These are phyloP conservation scores for Himalopsyche japonica DNA, from an alignment of 2,888 invertebrate genomes.

Conservation along the genomic window DNA sequence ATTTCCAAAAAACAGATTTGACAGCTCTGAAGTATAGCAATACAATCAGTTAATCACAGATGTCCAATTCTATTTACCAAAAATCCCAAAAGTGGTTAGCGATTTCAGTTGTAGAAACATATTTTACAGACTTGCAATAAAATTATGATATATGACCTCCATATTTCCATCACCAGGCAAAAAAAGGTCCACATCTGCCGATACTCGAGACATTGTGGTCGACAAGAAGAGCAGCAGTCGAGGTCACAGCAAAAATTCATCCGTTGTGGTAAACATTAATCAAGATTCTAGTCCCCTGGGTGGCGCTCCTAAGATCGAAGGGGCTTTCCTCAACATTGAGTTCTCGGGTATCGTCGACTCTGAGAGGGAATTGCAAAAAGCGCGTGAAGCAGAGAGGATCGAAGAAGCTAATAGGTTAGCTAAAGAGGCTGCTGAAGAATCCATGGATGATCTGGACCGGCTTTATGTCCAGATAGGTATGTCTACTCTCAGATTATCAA, in stretches of 20 bases:
- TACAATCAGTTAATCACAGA: too few species aligned
- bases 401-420: constrained; percentile 52
- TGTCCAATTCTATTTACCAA: too few species aligned
- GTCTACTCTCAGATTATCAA: constrained; percentile 32
- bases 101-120: too few species aligned
- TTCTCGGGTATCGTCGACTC: constrained; percentile 60
- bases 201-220: constrained; percentile 36
- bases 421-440: constrained; percentile 47
- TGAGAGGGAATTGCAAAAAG: constrained; percentile 47
- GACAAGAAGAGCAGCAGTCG: constrained; percentile 36
- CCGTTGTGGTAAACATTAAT: constrained; percentile 31
- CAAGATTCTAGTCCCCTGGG: constrained; percentile 26
- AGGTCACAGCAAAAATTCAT: constrained; percentile 40
- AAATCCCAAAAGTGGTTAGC: too few species aligned
- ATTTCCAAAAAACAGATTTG: too few species aligned
- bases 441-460: constrained; percentile 54
- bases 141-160: too few species aligned
- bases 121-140: too few species aligned
- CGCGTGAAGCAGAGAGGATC: constrained; percentile 41
- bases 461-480: constrained; percentile 57
- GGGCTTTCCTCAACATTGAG: constrained; percentile 59
- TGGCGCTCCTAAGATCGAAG: constrained; percentile 54
- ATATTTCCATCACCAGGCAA: constrained; percentile 12
- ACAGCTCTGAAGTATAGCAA: too few species aligned
- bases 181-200: constrained; percentile 38